Evolutionary conservation across 1,140 invertebrate species (phyloP), one percentile per base, ranked within the genome.

Genomic region (Drosophila subobscura): DNA sequence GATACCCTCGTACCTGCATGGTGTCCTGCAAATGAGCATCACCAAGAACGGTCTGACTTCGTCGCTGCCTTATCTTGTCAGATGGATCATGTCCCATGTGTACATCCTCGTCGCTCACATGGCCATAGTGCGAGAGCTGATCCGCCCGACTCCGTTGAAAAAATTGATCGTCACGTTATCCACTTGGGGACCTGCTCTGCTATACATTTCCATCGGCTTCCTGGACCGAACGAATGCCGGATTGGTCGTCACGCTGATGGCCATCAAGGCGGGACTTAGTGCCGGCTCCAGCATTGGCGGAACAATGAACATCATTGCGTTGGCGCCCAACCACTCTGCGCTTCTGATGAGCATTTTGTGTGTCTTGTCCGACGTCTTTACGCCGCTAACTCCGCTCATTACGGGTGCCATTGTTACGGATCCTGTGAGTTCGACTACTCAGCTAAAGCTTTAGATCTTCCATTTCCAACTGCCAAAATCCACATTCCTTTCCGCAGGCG

Each of bases 21-120:
- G 94, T 57, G 95, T 98, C 0, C 93, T 99, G 3, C 92, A 94
- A 49, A 96, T 96, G 70, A 93, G 98, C 60, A 95, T 98, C 10
- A 93, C 95, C 91, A 91, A 93, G 12, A 95, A 95, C 85, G 96
- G 96, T 6, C 79, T 94, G 23, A 89, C 95, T 25, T 94, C 96
- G 29, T 95, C 97, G 0, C 85, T 97, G 6, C 97, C 97, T 0
- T 98, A 98, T 81, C 77, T 96, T 3, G 93, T 92, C 0, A 95
- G 95, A 93, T 96, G 94, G 93, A 63, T 95, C 5, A 81, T 95
- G 33, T 94, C 94, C 47, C 94, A 96, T 33, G 56, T 89, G 0
- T 90, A 74, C 7, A 94, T 95, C 42, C 93, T 92, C 57, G 63
- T 79, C 16, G 86, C 77, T 0, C 75, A 83, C 37, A 37, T 90